phyloP scores from a whole-genome alignment of 2,113 vertebrate genomes.

The Tylochromis polylepis region DNA sequence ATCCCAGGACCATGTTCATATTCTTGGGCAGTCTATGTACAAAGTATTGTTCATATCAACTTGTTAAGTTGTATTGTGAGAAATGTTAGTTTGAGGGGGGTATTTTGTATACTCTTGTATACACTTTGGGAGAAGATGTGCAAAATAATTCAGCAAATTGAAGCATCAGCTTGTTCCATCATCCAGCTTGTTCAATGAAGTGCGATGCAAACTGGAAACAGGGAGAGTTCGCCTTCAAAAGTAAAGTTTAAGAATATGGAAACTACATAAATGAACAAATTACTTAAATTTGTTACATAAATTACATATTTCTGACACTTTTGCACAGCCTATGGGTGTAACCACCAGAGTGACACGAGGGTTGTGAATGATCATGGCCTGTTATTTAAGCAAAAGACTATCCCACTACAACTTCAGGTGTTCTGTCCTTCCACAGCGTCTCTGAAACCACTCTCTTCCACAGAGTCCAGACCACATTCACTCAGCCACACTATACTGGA shows the following conservation, averaged over 20 bases:
- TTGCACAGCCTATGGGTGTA: too few relatives aligned
- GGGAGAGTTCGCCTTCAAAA: fast-evolving
- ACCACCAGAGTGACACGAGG: fast-evolving
- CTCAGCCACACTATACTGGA: too few relatives aligned
- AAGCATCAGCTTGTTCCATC: neutral
- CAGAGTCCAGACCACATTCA: too few relatives aligned
- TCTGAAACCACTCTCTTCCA: neutral
- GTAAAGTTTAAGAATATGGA: neutral
- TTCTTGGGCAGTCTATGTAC: neutral
- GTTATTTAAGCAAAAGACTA: neutral
- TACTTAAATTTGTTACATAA: too few relatives aligned
- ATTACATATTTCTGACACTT: neutral
- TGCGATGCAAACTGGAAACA: neutral
- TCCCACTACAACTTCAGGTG: neutral
- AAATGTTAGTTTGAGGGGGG: too few relatives aligned
- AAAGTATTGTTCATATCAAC: neutral
- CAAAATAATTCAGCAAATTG: neutral
- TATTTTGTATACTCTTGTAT: too few relatives aligned
- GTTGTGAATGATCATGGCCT: neutral
- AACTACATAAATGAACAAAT: neutral
- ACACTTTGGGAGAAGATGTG: neutral
- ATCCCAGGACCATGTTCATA: neutral
- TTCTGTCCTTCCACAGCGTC: neutral
- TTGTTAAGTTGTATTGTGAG: too few relatives aligned
- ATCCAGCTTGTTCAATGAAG: neutral